A percentile compares a stretch with the other conserved stretches of the same genome.
These are phyloP conservation scores for Bellardia pandia DNA, from an alignment of 2,888 invertebrate species.

Conservation along the genomic window DNA sequence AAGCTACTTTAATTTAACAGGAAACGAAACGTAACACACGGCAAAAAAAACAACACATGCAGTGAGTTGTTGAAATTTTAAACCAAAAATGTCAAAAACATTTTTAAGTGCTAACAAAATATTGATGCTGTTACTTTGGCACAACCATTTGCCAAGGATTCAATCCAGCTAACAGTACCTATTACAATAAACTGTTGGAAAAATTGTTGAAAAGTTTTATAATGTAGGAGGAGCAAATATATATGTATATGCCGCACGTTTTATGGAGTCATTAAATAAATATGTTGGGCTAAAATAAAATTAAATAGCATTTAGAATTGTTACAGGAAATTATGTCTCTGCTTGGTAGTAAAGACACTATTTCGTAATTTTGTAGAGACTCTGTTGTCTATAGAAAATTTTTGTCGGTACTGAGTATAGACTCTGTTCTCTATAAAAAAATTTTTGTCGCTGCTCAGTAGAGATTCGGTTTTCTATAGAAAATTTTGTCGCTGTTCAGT, in stretches of 20 bases:
- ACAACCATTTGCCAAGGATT: slow-evolving; percentile 1
- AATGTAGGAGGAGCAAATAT: neutral
- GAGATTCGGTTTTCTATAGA: no score
- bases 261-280: neutral
- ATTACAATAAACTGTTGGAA: neutral
- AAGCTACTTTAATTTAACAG: slow-evolving; percentile 37
- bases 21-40: slow-evolving; percentile 35
- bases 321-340: no score
- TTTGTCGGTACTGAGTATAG: no score
- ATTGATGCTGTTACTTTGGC: slow-evolving; percentile 33
- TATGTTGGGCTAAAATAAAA: neutral
- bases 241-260: neutral
- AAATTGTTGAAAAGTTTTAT: neutral
- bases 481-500: neutral
- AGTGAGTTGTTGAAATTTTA: slow-evolving; percentile 8
- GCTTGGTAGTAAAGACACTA: no score
- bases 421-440: no score
- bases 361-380: neutral
- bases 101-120: slow-evolving; percentile 33
- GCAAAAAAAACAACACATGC: neutral
- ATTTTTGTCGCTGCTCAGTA: no score
- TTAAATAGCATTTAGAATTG: no score
- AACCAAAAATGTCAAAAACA: slow-evolving; percentile 44
- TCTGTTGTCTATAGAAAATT: neutral
- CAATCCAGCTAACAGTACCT: neutral